Percentiles rank a stretch among this genome's conserved stretches.
Conservation (phyloP, 2,113 vertebrate species). For the Carlito syrichta region DNA sequence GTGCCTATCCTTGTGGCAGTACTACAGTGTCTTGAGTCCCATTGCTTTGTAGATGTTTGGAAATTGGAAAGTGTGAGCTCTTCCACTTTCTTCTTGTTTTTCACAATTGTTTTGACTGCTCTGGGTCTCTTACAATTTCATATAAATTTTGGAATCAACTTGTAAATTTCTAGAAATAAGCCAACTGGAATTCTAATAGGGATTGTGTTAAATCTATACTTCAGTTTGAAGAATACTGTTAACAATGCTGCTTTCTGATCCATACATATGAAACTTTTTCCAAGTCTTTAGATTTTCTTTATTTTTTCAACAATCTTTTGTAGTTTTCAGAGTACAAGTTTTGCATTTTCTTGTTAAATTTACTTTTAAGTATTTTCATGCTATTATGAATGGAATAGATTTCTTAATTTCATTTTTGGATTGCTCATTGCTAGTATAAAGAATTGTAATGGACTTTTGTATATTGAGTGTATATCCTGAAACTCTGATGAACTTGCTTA, state of each 20-base stretch:
- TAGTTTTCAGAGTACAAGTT: not conserved
- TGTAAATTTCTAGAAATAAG: not conserved
- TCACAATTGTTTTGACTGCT: too few species aligned
- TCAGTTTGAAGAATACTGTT: not conserved
- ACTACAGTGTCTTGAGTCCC: not conserved
- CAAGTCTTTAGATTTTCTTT: not conserved
- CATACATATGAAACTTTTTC: not conserved
- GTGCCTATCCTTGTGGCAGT: not conserved
- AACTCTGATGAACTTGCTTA: not conserved
- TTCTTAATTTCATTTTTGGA: not conserved
- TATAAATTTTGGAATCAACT: not conserved
- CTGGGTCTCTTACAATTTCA: not conserved
- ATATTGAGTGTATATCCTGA: not conserved
- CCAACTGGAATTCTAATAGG: not conserved
- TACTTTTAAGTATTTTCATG: not conserved
- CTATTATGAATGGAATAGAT: not conserved
- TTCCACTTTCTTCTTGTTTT: too few species aligned
- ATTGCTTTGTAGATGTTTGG: not conserved
- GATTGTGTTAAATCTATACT: not conserved
- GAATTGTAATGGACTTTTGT: too few species aligned
- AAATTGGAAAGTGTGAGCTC: not conserved
- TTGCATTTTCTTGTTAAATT: not conserved
- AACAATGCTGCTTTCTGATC: not conserved
- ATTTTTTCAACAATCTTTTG: not conserved
- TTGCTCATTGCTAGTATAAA: too few species aligned